Evolutionary conservation across 1,140 invertebrate genomes (phyloP).

Genomic region (Apis laboriosa): DNA sequence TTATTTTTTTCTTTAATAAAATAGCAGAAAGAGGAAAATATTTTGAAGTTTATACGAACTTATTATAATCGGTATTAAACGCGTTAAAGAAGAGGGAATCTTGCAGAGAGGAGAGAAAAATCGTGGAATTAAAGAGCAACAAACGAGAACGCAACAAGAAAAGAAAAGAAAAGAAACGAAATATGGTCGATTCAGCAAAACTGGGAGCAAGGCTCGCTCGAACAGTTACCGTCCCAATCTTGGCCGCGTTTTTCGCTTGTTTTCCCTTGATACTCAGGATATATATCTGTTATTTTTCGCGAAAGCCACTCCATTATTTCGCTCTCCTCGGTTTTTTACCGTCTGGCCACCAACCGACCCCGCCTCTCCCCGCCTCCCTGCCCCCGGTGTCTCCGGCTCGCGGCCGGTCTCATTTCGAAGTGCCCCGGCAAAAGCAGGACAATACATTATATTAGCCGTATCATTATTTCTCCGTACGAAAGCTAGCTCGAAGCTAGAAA

Average conservation of each 20-base stretch:
- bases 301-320: slow-evolving; percentile 74
- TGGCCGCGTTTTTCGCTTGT: slow-evolving; percentile 64
- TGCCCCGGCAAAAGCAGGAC: slow-evolving; percentile 70
- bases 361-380: slow-evolving; percentile 24
- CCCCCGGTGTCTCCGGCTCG: slow-evolving; percentile 45
- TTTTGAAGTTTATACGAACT: no score
- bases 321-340: slow-evolving; percentile 61
- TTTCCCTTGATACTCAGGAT: slow-evolving; percentile 69
- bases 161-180: slow-evolving; percentile 16
- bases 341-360: slow-evolving; percentile 32
- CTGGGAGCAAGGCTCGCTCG: slow-evolving; percentile 59
- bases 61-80: no score
- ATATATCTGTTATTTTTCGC: slow-evolving; percentile 77
- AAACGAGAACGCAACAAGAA: neutral
- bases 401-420: slow-evolving; percentile 68
- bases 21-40: no score
- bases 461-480: slow-evolving; percentile 76
- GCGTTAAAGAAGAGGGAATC: no score
- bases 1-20: no score
- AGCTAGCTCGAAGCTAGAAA: slow-evolving; percentile 66
- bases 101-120: no score
- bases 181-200: slow-evolving; percentile 44
- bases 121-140: neutral
- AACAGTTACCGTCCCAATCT: slow-evolving; percentile 74
- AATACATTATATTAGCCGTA: slow-evolving; percentile 77